Base-by-base conservation (phyloP, 1,140 invertebrate genomes). In the Artemia franciscana region DNA sequence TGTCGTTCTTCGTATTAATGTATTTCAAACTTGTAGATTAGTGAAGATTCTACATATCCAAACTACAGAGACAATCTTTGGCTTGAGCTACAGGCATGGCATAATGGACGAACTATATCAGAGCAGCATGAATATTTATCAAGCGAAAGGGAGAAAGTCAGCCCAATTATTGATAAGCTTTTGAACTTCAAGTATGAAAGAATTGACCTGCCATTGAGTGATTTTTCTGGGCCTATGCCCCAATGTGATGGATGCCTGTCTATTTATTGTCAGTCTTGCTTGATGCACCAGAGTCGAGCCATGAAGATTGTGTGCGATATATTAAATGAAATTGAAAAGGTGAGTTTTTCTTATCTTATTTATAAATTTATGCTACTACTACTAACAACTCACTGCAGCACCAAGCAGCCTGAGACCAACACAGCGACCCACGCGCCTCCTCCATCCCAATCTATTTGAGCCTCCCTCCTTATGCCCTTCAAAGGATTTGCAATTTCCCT, bases 21-120 rank as follows among this genome's bases (percentile, higher is more conserved):
- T 51, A 3, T 51, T 18, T 15, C 21, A 12, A 15, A 51, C 21
- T 18, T 71, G 24, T 77, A 88, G 78, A 80, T 85, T 68, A 89
- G 85, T 66, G 77, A 80, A 65, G 87, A 92, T 71, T 85, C 91
- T 70, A 18, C 12, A 15, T 51, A 12, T 15, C 39, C 39, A 51
- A 12, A 51, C 12, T 18, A 51, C 39, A 51, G 39, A 51, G 88
- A 91, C 74, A 74, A 88, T 65, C 84, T 92, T 63, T 93, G 90
- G 90, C 70, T 92, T 65, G 88, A 92, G 75, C 74, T 93, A 27
- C 85, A 87, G 70, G 88, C 88, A 1, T 83, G 82, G 75, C 78
- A 85, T 59, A 83, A 84, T 1, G 84, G 85, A 64, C 73, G 82
- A 18, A 82, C 79, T 3, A 75, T 81, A 4, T 76, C 81, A 27